Evolutionary conservation across 2,888 invertebrate species (phyloP).

Genomic region (Dryomyza anilis): DNA sequence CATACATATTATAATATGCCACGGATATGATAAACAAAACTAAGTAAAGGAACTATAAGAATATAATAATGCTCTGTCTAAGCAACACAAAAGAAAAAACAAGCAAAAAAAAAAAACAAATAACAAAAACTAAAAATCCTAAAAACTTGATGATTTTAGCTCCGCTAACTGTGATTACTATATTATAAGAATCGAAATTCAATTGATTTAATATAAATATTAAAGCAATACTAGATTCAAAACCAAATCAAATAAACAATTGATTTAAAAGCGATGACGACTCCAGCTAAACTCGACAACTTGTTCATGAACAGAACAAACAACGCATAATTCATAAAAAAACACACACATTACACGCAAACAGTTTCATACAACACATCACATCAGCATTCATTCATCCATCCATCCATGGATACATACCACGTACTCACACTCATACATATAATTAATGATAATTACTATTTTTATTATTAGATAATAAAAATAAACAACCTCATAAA

Average conservation of each 20-base stretch:
- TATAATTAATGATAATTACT: slow-evolving; percentile 27
- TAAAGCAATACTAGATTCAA: slow-evolving; percentile 39
- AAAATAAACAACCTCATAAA: slow-evolving; percentile 28
- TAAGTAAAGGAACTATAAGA: too few relatives aligned
- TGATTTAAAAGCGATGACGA: slow-evolving; percentile 38
- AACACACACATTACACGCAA: slow-evolving; percentile 15
- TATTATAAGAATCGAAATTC: slow-evolving; percentile 61
- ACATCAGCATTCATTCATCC: too few relatives aligned
- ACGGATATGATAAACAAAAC: too few relatives aligned
- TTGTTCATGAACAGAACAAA: slow-evolving; percentile 31
- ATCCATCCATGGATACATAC: too few relatives aligned
- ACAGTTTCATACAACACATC: too few relatives aligned
- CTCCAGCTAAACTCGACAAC: slow-evolving; percentile 43
- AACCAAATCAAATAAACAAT: slow-evolving; percentile 2
- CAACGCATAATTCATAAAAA: background rate
- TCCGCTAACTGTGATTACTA: slow-evolving; percentile 63
- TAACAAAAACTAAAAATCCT: slow-evolving; percentile 51
- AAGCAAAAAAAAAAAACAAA: slow-evolving; percentile 54
- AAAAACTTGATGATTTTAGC: slow-evolving; percentile 60
- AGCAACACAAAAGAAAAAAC: slow-evolving; percentile 51
- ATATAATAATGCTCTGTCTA: slow-evolving; percentile 34
- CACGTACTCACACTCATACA: slow-evolving; percentile 29
- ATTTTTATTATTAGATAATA: slow-evolving; percentile 28
- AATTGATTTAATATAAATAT: slow-evolving; percentile 46
- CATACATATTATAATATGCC: slow-evolving; percentile 14